Conservation (phyloP, 2,888 invertebrate species). For the Chymomyza fuscimana region DNA sequence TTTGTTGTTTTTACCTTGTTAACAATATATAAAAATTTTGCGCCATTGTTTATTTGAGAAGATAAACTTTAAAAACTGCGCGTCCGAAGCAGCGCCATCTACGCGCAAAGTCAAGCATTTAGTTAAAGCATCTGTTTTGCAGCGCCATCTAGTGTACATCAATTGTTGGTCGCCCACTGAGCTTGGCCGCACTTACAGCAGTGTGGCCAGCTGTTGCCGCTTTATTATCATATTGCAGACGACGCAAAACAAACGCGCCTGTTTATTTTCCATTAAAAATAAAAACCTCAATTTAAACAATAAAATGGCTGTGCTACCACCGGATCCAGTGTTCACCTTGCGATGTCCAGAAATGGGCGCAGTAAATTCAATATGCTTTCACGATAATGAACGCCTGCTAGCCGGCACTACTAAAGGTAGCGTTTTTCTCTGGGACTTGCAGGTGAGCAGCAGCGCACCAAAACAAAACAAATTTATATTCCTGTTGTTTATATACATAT, state of each 20-base stretch:
- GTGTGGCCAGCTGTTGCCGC: neutral
- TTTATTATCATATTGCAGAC: neutral
- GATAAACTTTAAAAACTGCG: too few relatives aligned
- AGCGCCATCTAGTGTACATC: neutral
- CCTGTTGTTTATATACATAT: neutral
- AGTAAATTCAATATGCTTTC: conserved; percentile 87
- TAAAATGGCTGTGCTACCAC: conserved; percentile 85
- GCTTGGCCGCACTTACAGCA: neutral
- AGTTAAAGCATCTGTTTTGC: too few relatives aligned
- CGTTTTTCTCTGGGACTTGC: conserved; percentile 89
- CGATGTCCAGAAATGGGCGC: conserved; percentile 86
- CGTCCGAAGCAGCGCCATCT: too few relatives aligned
- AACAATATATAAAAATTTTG: too few relatives aligned
- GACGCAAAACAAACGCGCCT: neutral
- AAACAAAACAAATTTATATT: too few relatives aligned
- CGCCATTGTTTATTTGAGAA: too few relatives aligned
- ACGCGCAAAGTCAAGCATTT: too few relatives aligned
- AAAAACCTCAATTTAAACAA: neutral
- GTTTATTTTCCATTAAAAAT: neutral
- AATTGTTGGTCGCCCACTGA: neutral
- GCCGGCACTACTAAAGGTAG: conserved; percentile 88
- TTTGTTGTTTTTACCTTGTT: too few relatives aligned
- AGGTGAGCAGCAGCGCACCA: conserved; percentile 81
- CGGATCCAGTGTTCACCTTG: conserved; percentile 88
- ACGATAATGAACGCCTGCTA: conserved; percentile 84